Percentiles rank a stretch among this genome's conserved stretches.
phyloP scores from a whole-genome alignment of 2,113 vertebrate genomes.

The Corapipo altera region DNA sequence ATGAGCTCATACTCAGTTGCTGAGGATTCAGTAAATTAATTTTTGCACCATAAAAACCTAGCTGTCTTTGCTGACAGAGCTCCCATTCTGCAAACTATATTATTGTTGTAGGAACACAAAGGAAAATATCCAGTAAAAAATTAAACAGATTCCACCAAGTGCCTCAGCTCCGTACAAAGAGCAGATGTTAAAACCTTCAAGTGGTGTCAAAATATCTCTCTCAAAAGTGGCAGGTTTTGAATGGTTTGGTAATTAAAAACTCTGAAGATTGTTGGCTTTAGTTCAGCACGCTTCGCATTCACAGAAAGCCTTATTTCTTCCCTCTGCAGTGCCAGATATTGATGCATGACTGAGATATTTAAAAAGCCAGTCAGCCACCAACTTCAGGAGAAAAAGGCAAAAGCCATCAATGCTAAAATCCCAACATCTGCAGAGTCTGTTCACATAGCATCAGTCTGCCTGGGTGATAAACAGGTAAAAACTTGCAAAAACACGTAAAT shows the following conservation, averaged over 20 bases:
- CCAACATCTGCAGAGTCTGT: background rate
- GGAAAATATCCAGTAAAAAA: conserved; percentile 13
- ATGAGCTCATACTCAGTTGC: background rate
- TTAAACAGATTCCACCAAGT: background rate
- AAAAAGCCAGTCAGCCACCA: background rate
- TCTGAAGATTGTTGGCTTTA: conserved; percentile 39
- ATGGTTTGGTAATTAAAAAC: conserved; percentile 48
- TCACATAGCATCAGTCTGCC: background rate
- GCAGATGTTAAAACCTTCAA: conserved; percentile 41
- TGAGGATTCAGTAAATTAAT: background rate
- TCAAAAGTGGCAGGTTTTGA: conserved; percentile 41
- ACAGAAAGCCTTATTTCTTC: conserved; percentile 23
- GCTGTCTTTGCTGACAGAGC: conserved; percentile 9
- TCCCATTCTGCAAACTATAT: background rate
- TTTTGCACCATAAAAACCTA: conserved; percentile 10
- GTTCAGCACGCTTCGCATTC: conserved; percentile 26
- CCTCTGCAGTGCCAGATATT: conserved; percentile 11
- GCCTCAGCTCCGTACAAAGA: background rate
- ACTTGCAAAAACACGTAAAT: background rate
- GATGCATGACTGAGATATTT: background rate
- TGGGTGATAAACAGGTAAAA: background rate
- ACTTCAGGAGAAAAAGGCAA: background rate
- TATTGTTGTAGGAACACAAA: conserved; percentile 17
- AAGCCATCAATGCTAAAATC: background rate
- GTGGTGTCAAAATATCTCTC: conserved; percentile 31